Conservation (phyloP, 2,113 vertebrate genomes). For the Crypturellus undulatus region DNA sequence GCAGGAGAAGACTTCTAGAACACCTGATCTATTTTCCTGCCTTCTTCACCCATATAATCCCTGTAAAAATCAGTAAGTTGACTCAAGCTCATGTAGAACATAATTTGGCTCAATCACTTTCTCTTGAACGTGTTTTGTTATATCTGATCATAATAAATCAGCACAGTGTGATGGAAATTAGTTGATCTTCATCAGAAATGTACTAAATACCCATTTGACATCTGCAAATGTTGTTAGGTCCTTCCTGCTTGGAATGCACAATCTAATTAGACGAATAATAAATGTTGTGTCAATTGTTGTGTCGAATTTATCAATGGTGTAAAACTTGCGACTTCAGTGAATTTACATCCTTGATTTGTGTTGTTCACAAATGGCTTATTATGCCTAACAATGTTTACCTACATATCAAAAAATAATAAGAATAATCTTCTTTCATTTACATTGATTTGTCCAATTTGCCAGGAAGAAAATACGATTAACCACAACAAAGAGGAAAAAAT, state of each 20-base stretch:
- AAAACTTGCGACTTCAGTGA: slow-evolving; percentile 30
- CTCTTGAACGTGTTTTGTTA: slow-evolving; percentile 3
- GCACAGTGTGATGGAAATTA: slow-evolving; percentile 12
- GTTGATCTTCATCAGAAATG: slow-evolving; percentile 20
- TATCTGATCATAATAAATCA: slow-evolving; percentile 23
- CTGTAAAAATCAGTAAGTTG: neutral
- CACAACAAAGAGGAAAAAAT: slow-evolving; percentile 52
- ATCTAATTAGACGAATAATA: slow-evolving; percentile 61
- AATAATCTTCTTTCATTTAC: slow-evolving; percentile 39
- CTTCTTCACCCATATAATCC: fast-evolving
- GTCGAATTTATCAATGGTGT: slow-evolving; percentile 35
- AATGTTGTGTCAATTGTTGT: neutral
- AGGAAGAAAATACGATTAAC: slow-evolving; percentile 67
- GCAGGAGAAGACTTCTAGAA: neutral
- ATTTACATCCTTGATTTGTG: neutral
- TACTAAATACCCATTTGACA: slow-evolving; percentile 20
- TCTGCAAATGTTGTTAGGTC: neutral
- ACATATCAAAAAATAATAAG: slow-evolving; percentile 6
- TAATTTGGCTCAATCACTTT: neutral
- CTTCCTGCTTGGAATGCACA: slow-evolving; percentile 3
- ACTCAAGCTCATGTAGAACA: neutral
- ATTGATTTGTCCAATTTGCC: slow-evolving; percentile 63
- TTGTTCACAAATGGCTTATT: neutral
- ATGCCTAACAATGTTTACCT: slow-evolving; percentile 11
- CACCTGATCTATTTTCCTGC: neutral